Evolutionary conservation across 2,888 invertebrate species (phyloP), one percentile per base, ranked within the genome.

Genomic region (Meloe dianella): DNA sequence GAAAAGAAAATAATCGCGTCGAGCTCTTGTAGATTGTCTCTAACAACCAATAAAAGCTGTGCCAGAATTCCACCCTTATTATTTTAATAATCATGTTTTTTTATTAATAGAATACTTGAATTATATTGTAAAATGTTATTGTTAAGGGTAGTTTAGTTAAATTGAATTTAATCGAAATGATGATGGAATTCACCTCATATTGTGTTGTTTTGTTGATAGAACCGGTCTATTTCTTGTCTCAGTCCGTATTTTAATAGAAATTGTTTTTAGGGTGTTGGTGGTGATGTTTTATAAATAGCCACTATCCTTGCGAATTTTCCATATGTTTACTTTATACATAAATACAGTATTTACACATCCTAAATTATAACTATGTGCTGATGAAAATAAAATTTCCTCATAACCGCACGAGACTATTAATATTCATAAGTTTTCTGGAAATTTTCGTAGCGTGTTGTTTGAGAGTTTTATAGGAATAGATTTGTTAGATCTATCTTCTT

Each of bases 401-500:
- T 32, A 7, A 47, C 1, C 54, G n/a, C n/a, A n/a, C 12, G 24
- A 12, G 22, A 24, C 54, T 54, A 54, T 54, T 54, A 54, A 54
- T 54, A 54, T 54, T 54, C 54, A 54, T 54, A 24, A 54, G 5
- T 54, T 24, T 2, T 12, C 5, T 54, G 14, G 22, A 54, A 54
- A 12, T 24, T 41, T 41, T 41, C 17, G 17, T 17, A 17, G 41
- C 41, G 41, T 17, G 41, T 17, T 3, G 6, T 9, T 27, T 24
- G 14, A 24, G 12, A 54, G 54, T 54, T 47, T 22, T 20, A 47
- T 20, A 24, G 12, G 14, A 54, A 54, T 54, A 54, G 54, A 24
- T 54, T 54, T 54, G 54, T 54, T 54, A 54, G 24, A 47, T 47
- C 47, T 47, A 47, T 47, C 47, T 54, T 24, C 12, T 54, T 22